These are phyloP conservation scores for Pecten maximus DNA, from an alignment of 2,888 invertebrate species.

Conservation along the genomic window DNA sequence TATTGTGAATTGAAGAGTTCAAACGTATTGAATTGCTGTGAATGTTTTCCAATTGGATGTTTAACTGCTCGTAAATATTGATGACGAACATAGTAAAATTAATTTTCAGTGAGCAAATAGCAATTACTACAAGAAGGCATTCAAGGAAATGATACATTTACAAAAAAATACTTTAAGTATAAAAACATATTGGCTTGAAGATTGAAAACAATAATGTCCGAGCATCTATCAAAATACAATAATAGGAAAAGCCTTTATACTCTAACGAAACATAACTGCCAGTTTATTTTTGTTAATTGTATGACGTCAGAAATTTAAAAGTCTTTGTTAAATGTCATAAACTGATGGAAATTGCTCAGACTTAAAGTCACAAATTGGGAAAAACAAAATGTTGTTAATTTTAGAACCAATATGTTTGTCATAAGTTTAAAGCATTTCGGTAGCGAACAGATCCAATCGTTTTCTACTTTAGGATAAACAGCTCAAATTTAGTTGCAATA, in stretches of 20 bases:
- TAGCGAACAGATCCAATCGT: no score
- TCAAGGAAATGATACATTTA: background rate
- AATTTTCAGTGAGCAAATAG: background rate
- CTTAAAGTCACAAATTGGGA: no score
- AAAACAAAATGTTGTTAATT: no score
- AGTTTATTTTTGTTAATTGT: no score
- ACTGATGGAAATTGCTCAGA: background rate
- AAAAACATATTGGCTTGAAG: background rate
- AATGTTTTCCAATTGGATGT: background rate
- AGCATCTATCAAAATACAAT: no score
- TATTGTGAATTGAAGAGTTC: background rate
- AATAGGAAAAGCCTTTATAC: no score
- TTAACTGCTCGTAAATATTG: background rate
- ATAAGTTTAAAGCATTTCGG: no score
- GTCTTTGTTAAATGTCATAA: background rate
- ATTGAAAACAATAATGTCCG: no score
- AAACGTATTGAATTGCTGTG: background rate
- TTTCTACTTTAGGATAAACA: no score
- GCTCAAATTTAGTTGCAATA: no score
- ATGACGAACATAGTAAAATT: background rate
- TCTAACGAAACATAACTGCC: no score
- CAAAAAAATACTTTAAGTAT: background rate
- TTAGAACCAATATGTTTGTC: no score
- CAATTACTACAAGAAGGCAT: background rate
- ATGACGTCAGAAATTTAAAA: background rate